Percentiles rank a stretch among this genome's conserved stretches.
These are phyloP conservation scores for Percopsis transmontana DNA, from an alignment of 2,113 vertebrate genomes.

Conservation along the genomic window DNA sequence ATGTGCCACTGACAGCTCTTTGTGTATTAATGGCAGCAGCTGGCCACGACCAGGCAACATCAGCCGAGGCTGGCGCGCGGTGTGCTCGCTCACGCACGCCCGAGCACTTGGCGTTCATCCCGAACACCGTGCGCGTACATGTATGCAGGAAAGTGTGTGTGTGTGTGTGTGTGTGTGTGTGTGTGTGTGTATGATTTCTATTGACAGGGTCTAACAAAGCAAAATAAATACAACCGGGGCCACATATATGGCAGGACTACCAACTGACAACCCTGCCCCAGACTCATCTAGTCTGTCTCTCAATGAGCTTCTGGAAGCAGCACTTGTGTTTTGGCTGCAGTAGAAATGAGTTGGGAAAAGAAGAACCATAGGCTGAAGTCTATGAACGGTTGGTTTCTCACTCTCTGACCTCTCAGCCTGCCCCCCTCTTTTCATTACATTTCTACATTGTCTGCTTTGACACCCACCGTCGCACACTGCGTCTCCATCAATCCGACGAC, in stretches of 20 bases:
- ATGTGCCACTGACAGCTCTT: slow-evolving; percentile 48
- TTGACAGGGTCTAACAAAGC: too few relatives aligned
- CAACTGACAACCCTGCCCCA: too few relatives aligned
- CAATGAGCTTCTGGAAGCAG: slow-evolving; percentile 23
- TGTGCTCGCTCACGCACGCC: too few relatives aligned
- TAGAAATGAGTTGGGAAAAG: slow-evolving; percentile 41
- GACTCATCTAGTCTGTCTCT: too few relatives aligned
- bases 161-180: slow-evolving; percentile 8
- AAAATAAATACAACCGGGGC: too few relatives aligned
- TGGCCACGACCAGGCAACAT: slow-evolving; percentile 16
- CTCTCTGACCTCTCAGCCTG: slow-evolving; percentile 21
- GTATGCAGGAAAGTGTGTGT: neutral
- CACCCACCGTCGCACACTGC: slow-evolving; percentile 5
- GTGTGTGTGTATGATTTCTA: neutral
- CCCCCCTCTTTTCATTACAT: neutral
- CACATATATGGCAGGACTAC: too few relatives aligned
- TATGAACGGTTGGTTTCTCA: slow-evolving; percentile 22
- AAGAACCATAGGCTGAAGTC: slow-evolving; percentile 53
- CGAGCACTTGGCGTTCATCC: neutral
- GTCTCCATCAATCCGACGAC: slow-evolving; percentile 28
- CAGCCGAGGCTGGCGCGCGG: slow-evolving; percentile 1
- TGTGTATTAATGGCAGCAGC: slow-evolving; percentile 50
- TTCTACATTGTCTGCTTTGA: neutral
- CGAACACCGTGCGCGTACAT: neutral
- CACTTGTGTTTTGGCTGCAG: slow-evolving; percentile 37